Percentiles rank a stretch among this genome's conserved stretches.
Conservation (phyloP, 1,140 invertebrate species). For the Lasaia peninsularis region DNA sequence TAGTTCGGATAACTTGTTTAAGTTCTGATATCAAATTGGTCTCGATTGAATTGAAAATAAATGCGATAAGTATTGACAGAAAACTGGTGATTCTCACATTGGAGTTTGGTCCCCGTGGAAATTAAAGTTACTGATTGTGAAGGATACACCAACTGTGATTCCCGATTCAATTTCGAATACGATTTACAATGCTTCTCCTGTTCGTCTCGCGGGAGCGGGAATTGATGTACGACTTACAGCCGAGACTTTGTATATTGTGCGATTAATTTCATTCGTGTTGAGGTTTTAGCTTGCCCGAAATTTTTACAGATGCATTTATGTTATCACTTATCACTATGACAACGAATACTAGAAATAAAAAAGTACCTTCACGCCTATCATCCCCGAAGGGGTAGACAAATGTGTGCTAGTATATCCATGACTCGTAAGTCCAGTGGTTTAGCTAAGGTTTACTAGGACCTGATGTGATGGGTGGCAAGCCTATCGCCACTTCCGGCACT, state of each 20-base stretch:
- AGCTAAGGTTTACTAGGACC: no score
- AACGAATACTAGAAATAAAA: no score
- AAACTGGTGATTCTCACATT: slow-evolving; percentile 9
- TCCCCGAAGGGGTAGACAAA: no score
- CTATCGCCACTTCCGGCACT: no score
- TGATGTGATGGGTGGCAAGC: no score
- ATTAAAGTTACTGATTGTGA: slow-evolving; percentile 14
- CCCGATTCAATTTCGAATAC: slow-evolving; percentile 15
- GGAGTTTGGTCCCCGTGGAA: slow-evolving; percentile 6
- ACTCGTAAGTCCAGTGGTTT: no score
- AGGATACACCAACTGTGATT: slow-evolving; percentile 14
- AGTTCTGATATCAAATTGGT: not conserved
- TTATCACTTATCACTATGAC: no score
- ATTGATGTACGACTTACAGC: not conserved
- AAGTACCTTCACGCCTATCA: no score
- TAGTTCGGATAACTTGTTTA: not conserved
- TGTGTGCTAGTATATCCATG: no score
- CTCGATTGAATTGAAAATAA: not conserved
- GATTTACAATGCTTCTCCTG: slow-evolving; percentile 15
- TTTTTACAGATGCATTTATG: no score
- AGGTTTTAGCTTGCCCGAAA: not conserved
- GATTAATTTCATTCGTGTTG: not conserved
- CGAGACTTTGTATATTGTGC: not conserved
- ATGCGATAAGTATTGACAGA: not conserved
- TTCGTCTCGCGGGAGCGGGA: not conserved